These are phyloP conservation scores for Pogonocherus hispidulus DNA, from an alignment of 2,888 invertebrate genomes.

Conservation along the genomic window DNA sequence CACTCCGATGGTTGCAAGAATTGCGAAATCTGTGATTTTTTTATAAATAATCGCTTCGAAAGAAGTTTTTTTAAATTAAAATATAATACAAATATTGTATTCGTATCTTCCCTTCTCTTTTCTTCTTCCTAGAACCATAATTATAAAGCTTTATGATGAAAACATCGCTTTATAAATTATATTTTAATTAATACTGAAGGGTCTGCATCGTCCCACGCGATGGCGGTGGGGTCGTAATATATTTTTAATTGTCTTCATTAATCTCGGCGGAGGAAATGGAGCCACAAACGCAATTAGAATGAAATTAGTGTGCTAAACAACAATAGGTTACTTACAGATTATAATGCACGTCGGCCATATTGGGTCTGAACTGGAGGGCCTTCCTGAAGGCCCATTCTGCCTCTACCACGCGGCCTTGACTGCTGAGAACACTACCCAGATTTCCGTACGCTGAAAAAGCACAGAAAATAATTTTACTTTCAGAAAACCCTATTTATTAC, in stretches of 20 bases:
- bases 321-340: conserved; percentile 87
- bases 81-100: too few relatives aligned
- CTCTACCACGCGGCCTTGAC: conserved; percentile 87
- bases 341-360: conserved; percentile 99
- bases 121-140: neutral
- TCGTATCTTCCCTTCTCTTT: neutral
- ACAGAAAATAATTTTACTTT: too few relatives aligned
- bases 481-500: too few relatives aligned
- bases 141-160: conserved; percentile 12
- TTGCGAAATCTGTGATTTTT: too few relatives aligned
- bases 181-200: conserved; percentile 28
- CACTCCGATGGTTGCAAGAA: too few relatives aligned
- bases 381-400: conserved; percentile 93
- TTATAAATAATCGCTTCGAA: too few relatives aligned
- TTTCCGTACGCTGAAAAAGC: conserved; percentile 93
- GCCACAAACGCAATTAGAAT: conserved; percentile 49
- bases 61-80: too few relatives aligned
- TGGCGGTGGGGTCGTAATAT: conserved; percentile 39
- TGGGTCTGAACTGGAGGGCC: conserved; percentile 91
- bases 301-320: conserved; percentile 48
- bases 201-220: conserved; percentile 7
- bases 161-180: conserved; percentile 32
- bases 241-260: conserved; percentile 57
- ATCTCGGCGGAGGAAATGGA: conserved; percentile 42
- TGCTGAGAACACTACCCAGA: conserved; percentile 94